Base-by-base conservation (phyloP, 2,113 vertebrate genomes). In the Planiliza haematocheilus region DNA sequence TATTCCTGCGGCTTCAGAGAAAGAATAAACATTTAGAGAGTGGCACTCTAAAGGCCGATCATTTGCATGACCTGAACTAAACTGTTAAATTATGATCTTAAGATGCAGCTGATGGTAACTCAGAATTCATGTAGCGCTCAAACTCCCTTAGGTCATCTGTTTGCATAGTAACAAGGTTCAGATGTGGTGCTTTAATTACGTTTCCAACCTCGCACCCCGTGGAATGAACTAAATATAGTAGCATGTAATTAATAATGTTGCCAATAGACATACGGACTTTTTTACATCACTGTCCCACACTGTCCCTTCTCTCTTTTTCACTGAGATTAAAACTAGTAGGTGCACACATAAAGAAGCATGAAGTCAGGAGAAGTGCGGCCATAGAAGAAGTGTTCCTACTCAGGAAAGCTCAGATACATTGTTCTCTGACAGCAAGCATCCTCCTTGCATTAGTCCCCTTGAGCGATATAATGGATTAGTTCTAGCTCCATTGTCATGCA, bases 161-260 rank as follows among this genome's bases (percentile, higher is more conserved):
- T 48, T 86, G 80, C 73, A 70, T 83, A 71, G 81, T 79, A 86
- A 81, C 67, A 71, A 65, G 67, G 1, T 69, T 78, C 67, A 59
- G 53, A 85, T 77, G 50, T 41, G 51, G 13, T 64, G 1, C 71
- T 89, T 89, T 89, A 89, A 86, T 88, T 85, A 88, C 56, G 65
- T 43, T 67, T 74, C 46, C 20, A 36, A 59, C 80, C 59, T 67
- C 43, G n/a, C 56, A 36, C 76, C 79, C 56, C 18, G 49, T 34
- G 57, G 82, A 66, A 50, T 38, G 14, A 64, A 10, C 62, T 80
- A 87, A 82, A 81, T 78, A 87, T 86, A 87, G 69, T 76, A 34
- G 45, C 18, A 16, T 67, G 56, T 83, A 81, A 71, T 90, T 84
- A 86, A 77, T 74, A 13, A 34, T 24, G 50, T 76, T 75, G 49